Evolutionary conservation across 2,797 vertebrate genomes (phyloP).

Genomic region (Lemur catta): DNA sequence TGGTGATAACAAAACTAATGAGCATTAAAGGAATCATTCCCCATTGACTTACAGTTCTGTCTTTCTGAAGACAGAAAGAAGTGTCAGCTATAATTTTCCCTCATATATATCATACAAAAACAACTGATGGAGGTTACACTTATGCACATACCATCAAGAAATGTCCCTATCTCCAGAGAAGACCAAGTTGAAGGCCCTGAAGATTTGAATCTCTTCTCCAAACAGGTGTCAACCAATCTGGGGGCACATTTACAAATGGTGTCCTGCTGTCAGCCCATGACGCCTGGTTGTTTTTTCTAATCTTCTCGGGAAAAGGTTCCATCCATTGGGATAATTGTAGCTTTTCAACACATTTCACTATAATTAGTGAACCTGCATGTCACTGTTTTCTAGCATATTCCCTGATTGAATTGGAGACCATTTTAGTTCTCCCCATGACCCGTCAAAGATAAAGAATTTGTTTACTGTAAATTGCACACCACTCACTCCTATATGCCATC

Average conservation of each 20-base stretch:
- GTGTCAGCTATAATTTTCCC: background rate
- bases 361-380: slow-evolving; percentile 76
- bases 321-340: slow-evolving; percentile 73
- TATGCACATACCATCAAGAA: slow-evolving; percentile 14
- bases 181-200: background rate
- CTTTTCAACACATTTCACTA: slow-evolving; percentile 70
- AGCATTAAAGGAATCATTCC: background rate
- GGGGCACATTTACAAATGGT: slow-evolving; percentile 68
- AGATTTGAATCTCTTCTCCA: background rate
- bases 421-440: slow-evolving; percentile 91
- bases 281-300: slow-evolving; percentile 62
- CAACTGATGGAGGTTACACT: background rate
- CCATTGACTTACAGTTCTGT: background rate
- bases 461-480: slow-evolving; percentile 93
- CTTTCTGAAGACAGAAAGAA: slow-evolving; percentile 4
- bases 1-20: background rate
- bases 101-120: background rate
- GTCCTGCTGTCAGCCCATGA: slow-evolving; percentile 52
- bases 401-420: slow-evolving; percentile 84
- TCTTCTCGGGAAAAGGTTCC: slow-evolving; percentile 63
- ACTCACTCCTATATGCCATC: slow-evolving; percentile 91
- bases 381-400: slow-evolving; percentile 81
- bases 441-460: slow-evolving; percentile 96
- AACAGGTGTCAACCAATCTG: slow-evolving; percentile 61
- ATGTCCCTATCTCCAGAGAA: slow-evolving; percentile 41